Evolutionary conservation across 1,140 invertebrate species (phyloP).

Genomic region (Schlechtendalia chinensis): DNA sequence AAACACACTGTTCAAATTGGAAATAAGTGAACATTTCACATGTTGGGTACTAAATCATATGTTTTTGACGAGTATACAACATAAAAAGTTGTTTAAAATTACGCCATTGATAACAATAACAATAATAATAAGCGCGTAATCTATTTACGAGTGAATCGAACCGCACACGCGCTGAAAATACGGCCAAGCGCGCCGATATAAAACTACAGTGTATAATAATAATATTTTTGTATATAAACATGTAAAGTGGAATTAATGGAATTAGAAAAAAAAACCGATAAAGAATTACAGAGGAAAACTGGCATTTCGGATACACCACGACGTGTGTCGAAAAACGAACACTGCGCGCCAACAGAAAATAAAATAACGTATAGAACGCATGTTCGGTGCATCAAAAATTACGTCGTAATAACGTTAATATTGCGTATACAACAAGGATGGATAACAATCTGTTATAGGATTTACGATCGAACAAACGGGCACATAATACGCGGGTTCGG

Average conservation of each 20-base stretch:
- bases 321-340: no score
- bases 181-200: background rate
- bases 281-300: no score
- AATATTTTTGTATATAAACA: background rate
- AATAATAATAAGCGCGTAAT: background rate
- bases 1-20: no score
- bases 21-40: no score
- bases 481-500: slow-evolving; percentile 18
- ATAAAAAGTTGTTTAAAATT: no score
- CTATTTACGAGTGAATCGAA: background rate
- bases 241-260: background rate
- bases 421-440: background rate
- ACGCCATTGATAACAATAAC: no score
- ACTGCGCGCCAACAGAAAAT: no score
- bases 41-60: no score
- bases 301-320: no score
- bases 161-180: background rate
- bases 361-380: background rate
- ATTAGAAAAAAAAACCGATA: background rate
- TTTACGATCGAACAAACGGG: slow-evolving; percentile 35
- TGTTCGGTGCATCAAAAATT: slow-evolving; percentile 34
- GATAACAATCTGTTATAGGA: slow-evolving; percentile 27
- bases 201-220: background rate
- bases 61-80: no score
- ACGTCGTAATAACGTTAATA: slow-evolving; percentile 25